Base-by-base conservation (phyloP, 1,140 invertebrate genomes). In the Temnothorax nylanderi region DNA sequence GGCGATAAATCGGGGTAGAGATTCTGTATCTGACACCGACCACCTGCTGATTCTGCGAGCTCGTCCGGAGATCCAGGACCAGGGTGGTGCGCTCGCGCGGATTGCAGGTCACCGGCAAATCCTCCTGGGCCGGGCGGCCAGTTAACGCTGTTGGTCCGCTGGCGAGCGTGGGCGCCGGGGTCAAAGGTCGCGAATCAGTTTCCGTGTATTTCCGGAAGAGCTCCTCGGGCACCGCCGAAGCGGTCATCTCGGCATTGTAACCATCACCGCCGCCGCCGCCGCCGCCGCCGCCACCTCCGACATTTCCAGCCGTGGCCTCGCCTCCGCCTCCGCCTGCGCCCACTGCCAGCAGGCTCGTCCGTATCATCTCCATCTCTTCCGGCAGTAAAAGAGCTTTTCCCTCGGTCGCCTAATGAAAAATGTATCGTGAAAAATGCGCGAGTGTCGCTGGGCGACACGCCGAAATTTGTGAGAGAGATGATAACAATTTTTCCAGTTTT, bases 141-240 rank as follows among this genome's bases (percentile, higher is more conserved):
- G 86, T 78, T 26, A 88, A 67, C 7, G 87, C 56, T n/a, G 77
- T 71, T 51, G 95, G 92, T 5, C 96, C 96, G 91, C 97, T 97
- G 0, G 96, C 97, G 3, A 97, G 95, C 1, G 97, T 97, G 0
- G 97, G 97, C 0, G 97, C 96, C 13, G 97, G 97, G 0, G 97
- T 98, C 86, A 97, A 93, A 3, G 97, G 97, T 54, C 97, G 95
- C 1, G 97, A 98, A 92, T 98, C 97, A 4, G 97, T 98, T 88
- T 98, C 97, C 0, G 97, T 97, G 88, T 98, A 98, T 85, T 97
- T 97, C 21, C 95, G 95, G 93, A 97, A 96, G 34, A 96, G 89
- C 90, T 96, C 96, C 88, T 97, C 96, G 3, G 96, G 96, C n/a
- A 97, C 96, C 16, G 86, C 84, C 13, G 77, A 71, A 26, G 47